phyloP scores from a whole-genome alignment of 1,140 invertebrate genomes.

The Drosophila watanabei region DNA sequence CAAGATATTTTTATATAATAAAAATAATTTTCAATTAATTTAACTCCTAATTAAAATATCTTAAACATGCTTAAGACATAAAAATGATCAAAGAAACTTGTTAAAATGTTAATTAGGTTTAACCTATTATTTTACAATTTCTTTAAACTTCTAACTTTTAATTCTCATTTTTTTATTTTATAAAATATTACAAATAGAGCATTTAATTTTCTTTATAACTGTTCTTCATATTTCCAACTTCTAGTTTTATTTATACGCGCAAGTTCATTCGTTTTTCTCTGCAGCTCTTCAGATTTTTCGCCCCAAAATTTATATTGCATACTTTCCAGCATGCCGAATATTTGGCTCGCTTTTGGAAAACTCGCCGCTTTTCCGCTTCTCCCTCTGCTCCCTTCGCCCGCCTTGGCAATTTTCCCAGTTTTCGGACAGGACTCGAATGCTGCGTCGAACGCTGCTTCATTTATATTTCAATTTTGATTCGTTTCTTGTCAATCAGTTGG shows the following conservation, averaged over 20 bases:
- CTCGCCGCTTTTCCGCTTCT: conserved; percentile 12
- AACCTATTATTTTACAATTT: too few species aligned
- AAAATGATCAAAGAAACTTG: too few species aligned
- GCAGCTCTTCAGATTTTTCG: neutral
- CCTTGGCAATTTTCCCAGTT: neutral
- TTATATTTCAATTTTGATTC: conserved; percentile 83
- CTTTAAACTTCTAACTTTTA: neutral
- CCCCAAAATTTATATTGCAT: conserved; percentile 45
- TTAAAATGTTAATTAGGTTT: too few species aligned
- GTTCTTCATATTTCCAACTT: neutral
- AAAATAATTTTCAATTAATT: too few species aligned
- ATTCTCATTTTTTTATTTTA: neutral
- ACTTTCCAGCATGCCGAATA: conserved; percentile 35
- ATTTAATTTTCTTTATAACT: neutral
- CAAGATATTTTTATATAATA: too few species aligned
- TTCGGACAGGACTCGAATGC: conserved; percentile 14
- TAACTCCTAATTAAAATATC: neutral
- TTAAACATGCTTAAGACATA: too few species aligned
- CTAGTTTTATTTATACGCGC: conserved; percentile 25
- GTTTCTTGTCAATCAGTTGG: conserved; percentile 79
- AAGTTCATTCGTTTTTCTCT: conserved; percentile 1
- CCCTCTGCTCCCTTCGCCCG: neutral
- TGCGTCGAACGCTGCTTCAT: conserved; percentile 51
- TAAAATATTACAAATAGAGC: neutral
- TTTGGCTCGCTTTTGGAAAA: conserved; percentile 35